Conservation (phyloP, 2,113 vertebrate genomes). For the Sceloporus undulatus region DNA sequence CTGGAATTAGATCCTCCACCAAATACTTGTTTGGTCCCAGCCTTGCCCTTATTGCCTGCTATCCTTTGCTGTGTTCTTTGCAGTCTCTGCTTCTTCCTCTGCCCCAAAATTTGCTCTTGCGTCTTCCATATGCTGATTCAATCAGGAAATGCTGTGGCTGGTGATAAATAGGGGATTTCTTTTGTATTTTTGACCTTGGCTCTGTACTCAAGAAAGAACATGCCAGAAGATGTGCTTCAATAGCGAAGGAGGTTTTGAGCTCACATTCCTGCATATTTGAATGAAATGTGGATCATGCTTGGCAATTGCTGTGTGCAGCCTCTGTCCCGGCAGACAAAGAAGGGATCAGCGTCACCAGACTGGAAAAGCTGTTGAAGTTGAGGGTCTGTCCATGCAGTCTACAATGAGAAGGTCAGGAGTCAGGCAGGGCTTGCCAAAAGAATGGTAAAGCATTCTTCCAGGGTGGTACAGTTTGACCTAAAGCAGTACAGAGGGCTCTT, state of each 20-base stretch:
- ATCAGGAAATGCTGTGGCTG: slow-evolving; percentile 47
- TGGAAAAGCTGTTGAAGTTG: slow-evolving; percentile 32
- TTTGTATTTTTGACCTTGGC: slow-evolving; percentile 52
- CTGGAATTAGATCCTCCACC: background rate
- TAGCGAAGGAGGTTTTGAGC: slow-evolving; percentile 26
- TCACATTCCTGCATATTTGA: slow-evolving; percentile 69
- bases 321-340: slow-evolving; percentile 42
- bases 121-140: slow-evolving; percentile 58
- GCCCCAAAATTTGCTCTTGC: background rate
- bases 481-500: slow-evolving; percentile 8
- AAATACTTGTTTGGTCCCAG: background rate
- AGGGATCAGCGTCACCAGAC: background rate
- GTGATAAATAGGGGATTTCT: slow-evolving; percentile 64
- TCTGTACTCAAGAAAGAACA: background rate
- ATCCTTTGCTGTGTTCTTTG: background rate
- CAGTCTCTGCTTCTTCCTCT: background rate
- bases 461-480: background rate
- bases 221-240: background rate
- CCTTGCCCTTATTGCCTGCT: background rate
- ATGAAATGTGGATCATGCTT: slow-evolving; percentile 45
- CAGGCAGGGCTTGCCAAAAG: slow-evolving; percentile 41
- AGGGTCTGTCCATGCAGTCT: slow-evolving; percentile 38
- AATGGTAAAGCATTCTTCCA: slow-evolving; percentile 53
- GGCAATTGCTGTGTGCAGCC: slow-evolving; percentile 47
- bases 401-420: slow-evolving; percentile 33